A percentile compares a stretch with the other conserved stretches of the same genome.
These are phyloP conservation scores for Entelurus aequoreus DNA, from an alignment of 2,113 vertebrate genomes.

Conservation along the genomic window DNA sequence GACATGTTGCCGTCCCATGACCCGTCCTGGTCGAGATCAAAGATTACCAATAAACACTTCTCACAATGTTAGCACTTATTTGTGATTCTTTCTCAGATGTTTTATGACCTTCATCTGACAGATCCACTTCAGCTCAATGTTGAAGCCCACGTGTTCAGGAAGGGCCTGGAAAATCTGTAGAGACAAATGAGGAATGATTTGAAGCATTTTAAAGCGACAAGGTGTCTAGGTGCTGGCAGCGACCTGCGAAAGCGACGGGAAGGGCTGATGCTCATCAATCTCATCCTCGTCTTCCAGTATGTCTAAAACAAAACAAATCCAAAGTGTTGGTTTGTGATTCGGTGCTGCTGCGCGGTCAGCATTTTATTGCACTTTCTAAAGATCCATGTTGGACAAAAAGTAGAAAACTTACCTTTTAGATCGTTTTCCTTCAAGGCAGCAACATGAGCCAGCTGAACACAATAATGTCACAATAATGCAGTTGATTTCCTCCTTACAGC, in stretches of 20 bases:
- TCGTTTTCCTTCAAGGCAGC: conserved; percentile 81
- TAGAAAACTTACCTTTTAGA: conserved; percentile 75
- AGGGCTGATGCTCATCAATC: conserved; percentile 90
- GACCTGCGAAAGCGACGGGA: conserved; percentile 89
- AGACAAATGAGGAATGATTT: background rate
- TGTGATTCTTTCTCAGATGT: background rate
- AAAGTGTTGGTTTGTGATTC: background rate
- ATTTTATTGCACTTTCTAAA: background rate
- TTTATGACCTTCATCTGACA: conserved; percentile 81
- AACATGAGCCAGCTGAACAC: conserved; percentile 78
- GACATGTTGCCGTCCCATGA: conserved; percentile 92
- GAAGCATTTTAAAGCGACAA: background rate
- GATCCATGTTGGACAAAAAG: background rate
- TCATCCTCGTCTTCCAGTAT: conserved; percentile 80
- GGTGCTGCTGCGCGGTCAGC: background rate
- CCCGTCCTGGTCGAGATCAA: conserved; percentile 75
- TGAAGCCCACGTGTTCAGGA: conserved; percentile 89
- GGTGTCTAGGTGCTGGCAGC: background rate
- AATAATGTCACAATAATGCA: background rate
- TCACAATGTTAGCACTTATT: no score
- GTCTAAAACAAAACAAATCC: conserved; percentile 64
- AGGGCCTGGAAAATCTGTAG: conserved; percentile 85
- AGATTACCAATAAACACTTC: background rate
- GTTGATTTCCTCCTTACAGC: no score
- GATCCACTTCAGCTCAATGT: conserved; percentile 98